Evolutionary conservation across 1,140 invertebrate genomes (phyloP).

Genomic region (Pogonognathellus flavescens): DNA sequence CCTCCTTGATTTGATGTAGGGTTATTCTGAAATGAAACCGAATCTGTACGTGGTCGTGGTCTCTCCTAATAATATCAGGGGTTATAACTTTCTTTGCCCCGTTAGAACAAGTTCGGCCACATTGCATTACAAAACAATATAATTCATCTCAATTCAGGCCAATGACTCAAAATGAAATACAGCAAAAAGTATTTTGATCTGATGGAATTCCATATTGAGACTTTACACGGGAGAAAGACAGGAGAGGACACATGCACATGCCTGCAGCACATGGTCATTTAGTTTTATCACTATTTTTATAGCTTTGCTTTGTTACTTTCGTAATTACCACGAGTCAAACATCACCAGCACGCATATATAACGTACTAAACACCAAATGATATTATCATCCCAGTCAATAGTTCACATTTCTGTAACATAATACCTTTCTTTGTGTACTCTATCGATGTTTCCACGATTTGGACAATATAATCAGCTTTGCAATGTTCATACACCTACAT

Average conservation of each 20-base stretch:
- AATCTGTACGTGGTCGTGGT: slow-evolving; percentile 42
- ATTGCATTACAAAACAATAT: slow-evolving; percentile 2
- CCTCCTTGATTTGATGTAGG: slow-evolving; percentile 8
- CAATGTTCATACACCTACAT: neutral
- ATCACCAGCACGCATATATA: neutral
- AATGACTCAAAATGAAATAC: neutral
- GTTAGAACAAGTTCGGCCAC: neutral
- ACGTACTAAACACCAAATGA: neutral
- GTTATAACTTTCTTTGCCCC: slow-evolving; percentile 36
- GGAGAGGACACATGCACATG: neutral
- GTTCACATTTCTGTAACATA: neutral
- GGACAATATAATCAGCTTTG: neutral
- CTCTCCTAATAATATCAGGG: slow-evolving; percentile 33
- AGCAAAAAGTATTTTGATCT: neutral
- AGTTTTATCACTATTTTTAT: slow-evolving; percentile 10
- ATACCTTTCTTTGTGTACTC: slow-evolving; percentile 10
- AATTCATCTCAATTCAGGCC: neutral
- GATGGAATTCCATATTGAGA: neutral
- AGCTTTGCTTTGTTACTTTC: slow-evolving; percentile 7
- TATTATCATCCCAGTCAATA: neutral
- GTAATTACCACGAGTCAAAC: slow-evolving; percentile 19
- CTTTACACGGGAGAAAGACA: neutral
- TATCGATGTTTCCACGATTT: neutral
- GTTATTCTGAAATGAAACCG: slow-evolving; percentile 17
- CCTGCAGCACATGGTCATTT: neutral